Percentiles rank a stretch among this genome's conserved stretches.
Evolutionary conservation across 2,888 invertebrate genomes (phyloP).

Genomic region (Spodoptera exigua): DNA sequence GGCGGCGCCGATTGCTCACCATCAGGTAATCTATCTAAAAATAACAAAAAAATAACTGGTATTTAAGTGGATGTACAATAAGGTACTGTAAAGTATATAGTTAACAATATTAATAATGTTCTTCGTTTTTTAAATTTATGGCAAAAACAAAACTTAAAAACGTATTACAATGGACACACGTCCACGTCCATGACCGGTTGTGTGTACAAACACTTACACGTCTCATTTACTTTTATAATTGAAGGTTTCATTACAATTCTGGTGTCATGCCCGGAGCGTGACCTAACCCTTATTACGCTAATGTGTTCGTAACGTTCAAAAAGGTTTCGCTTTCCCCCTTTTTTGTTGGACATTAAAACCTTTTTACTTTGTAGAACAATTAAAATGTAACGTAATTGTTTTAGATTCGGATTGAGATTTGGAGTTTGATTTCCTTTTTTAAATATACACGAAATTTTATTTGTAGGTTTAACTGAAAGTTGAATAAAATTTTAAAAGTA

Average conservation of each 20-base stretch:
- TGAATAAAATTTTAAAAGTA: too few relatives aligned
- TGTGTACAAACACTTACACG: constrained; percentile 41
- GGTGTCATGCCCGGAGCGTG: constrained; percentile 70
- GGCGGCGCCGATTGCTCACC: too few relatives aligned
- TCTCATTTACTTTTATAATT: constrained; percentile 60
- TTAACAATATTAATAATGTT: too few relatives aligned
- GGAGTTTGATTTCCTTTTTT: constrained; percentile 5
- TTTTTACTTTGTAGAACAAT: constrained; percentile 31
- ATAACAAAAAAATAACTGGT: too few relatives aligned
- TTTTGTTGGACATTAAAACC: constrained; percentile 32
- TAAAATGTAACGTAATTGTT: constrained; percentile 38
- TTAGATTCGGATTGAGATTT: constrained; percentile 16
- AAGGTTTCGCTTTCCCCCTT: constrained; percentile 46
- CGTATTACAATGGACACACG: neutral
- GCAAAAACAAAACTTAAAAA: too few relatives aligned
- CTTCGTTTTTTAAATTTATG: too few relatives aligned
- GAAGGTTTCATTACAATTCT: constrained; percentile 63
- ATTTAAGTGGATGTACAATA: too few relatives aligned
- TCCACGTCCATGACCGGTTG: neutral
- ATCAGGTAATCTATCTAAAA: too few relatives aligned
- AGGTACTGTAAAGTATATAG: too few relatives aligned
- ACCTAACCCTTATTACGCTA: constrained; percentile 72
- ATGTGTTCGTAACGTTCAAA: constrained; percentile 68
- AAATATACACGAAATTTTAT: neutral
- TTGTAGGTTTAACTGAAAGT: too few relatives aligned